These are phyloP conservation scores for Gymnothorax reevesii DNA, from an alignment of 2,797 vertebrate genomes.

Conservation along the genomic window DNA sequence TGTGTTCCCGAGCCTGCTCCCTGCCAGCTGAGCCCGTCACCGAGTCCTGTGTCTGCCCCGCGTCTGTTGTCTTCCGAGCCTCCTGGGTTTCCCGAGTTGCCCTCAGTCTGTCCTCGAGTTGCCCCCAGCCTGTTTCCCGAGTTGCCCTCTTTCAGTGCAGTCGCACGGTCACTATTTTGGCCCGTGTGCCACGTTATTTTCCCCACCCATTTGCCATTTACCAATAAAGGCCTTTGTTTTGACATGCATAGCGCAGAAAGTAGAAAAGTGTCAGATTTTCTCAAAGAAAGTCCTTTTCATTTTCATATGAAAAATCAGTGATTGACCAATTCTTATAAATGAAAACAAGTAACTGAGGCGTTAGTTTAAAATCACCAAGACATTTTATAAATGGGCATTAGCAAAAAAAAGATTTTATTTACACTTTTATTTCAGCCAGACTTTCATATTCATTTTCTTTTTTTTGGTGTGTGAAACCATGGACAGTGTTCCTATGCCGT, in stretches of 20 bases:
- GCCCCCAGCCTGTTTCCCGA: too few species aligned
- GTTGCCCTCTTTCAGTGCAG: too few species aligned
- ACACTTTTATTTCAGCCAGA: not conserved
- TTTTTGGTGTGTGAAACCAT: not conserved
- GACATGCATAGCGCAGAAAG: not conserved
- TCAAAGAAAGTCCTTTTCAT: not conserved
- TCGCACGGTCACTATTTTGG: too few species aligned
- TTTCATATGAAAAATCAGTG: not conserved
- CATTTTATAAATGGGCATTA: not conserved
- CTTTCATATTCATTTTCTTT: not conserved
- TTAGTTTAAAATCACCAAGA: not conserved
- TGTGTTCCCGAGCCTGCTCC: too few species aligned
- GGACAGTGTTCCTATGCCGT: not conserved
- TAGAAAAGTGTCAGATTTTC: not conserved
- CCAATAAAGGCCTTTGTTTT: not conserved
- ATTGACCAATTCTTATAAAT: constrained; percentile 3
- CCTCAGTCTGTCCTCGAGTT: too few species aligned
- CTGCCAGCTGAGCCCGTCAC: too few species aligned
- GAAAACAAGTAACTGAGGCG: not conserved
- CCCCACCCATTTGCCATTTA: too few species aligned
- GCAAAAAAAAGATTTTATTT: not conserved
- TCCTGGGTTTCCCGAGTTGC: too few species aligned
- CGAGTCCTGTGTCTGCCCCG: too few species aligned
- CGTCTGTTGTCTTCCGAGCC: too few species aligned
- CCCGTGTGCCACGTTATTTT: too few species aligned